phyloP scores from a whole-genome alignment of 2,113 vertebrate genomes.

The Microcebus murinus region DNA sequence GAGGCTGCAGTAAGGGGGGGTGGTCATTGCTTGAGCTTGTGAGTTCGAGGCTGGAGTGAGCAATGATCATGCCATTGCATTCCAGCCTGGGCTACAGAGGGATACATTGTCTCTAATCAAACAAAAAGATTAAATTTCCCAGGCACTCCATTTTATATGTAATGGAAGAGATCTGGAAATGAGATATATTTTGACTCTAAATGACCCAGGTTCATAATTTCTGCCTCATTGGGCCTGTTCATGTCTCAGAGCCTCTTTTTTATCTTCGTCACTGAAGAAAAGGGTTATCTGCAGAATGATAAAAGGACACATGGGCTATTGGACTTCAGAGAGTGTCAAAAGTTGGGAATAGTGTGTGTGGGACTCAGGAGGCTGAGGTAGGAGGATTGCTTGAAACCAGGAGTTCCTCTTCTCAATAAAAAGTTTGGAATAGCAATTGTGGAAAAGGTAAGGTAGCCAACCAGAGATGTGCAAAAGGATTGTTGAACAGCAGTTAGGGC shows the following conservation, averaged over 20 bases:
- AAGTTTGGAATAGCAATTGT: neutral
- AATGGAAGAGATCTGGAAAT: neutral
- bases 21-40: neutral
- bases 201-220: neutral
- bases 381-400: too few relatives aligned
- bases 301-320: neutral
- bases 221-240: neutral
- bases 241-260: neutral
- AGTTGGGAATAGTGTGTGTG: neutral
- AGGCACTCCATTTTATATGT: neutral
- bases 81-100: neutral
- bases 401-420: too few relatives aligned
- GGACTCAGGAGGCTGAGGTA: too few relatives aligned
- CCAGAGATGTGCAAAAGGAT: neutral
- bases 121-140: neutral
- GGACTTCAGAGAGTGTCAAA: neutral
- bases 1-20: neutral
- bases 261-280: neutral
- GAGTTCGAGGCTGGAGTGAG: neutral
- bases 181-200: neutral
- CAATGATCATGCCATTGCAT: neutral
- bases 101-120: too few relatives aligned
- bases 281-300: neutral
- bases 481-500: neutral
- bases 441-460: neutral